phyloP scores from a whole-genome alignment of 2,888 invertebrate genomes.

The Nebria salina region DNA sequence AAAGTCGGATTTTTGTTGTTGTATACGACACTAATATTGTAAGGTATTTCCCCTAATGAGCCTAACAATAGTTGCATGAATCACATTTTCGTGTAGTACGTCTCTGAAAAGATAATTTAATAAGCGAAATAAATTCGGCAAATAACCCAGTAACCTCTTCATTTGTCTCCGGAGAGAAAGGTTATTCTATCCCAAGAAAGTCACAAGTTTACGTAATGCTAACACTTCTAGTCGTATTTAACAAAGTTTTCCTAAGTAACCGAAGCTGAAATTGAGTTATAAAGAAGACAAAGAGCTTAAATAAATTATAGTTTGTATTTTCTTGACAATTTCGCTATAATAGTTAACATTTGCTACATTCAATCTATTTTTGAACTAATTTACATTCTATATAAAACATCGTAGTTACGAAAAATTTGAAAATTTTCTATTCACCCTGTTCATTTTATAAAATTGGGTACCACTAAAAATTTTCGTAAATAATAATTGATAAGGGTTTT shows the following conservation, averaged over 20 bases:
- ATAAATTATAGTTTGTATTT: constrained; percentile 27
- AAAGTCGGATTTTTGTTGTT: not conserved
- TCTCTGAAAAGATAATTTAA: constrained; percentile 35
- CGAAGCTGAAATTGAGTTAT: constrained; percentile 40
- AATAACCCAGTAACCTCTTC: constrained; percentile 34
- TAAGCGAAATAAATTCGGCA: constrained; percentile 39
- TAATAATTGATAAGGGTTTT: no score
- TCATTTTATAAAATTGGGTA: no score
- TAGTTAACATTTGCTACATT: no score
- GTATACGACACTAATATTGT: no score
- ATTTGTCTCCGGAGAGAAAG: constrained; percentile 10
- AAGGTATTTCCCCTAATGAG: no score
- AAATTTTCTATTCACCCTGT: no score
- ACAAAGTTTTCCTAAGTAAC: constrained; percentile 34
- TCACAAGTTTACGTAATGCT: constrained; percentile 39
- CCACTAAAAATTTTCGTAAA: no score
- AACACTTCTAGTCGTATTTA: constrained; percentile 39
- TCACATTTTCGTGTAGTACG: not conserved
- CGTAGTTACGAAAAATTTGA: no score
- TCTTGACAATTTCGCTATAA: not conserved
- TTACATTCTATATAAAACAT: no score
- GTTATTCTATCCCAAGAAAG: constrained; percentile 45
- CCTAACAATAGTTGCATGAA: no score
- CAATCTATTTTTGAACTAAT: no score
- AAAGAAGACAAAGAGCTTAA: constrained; percentile 36